Evolutionary conservation across 2,113 vertebrate species (phyloP).

Genomic region (Cacatua alba): DNA sequence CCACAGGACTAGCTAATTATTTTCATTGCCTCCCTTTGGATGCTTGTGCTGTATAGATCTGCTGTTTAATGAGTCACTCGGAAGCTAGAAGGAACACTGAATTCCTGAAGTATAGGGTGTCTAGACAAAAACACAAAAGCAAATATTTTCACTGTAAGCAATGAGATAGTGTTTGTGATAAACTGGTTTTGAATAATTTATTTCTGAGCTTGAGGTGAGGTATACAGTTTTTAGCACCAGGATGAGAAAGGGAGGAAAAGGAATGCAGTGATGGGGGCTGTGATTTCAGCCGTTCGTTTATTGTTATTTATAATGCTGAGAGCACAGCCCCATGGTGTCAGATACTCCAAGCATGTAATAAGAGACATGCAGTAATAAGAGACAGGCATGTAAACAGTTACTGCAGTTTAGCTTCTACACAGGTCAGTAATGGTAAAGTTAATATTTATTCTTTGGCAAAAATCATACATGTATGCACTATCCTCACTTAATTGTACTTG

Average conservation of each 20-base stretch:
- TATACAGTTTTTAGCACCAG: background rate
- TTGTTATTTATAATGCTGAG: slow-evolving; percentile 10
- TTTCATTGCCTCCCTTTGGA: slow-evolving; percentile 67
- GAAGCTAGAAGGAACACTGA: slow-evolving; percentile 54
- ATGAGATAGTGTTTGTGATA: slow-evolving; percentile 58
- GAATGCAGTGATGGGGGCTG: background rate
- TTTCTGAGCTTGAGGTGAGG: slow-evolving; percentile 47
- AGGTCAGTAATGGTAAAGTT: background rate
- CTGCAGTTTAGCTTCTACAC: background rate
- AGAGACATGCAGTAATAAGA: background rate
- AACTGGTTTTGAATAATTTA: slow-evolving; percentile 71
- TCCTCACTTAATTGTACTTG: background rate
- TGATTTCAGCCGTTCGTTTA: slow-evolving; percentile 34
- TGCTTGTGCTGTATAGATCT: slow-evolving; percentile 64
- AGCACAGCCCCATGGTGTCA: background rate
- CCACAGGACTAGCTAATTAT: slow-evolving; percentile 69
- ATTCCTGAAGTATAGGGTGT: slow-evolving; percentile 60
- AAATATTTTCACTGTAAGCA: slow-evolving; percentile 71
- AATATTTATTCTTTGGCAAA: background rate
- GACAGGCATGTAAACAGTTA: background rate
- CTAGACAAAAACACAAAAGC: slow-evolving; percentile 63
- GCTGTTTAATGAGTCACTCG: slow-evolving; percentile 73
- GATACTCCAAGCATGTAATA: background rate
- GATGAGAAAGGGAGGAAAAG: background rate
- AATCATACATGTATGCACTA: background rate